Percentiles rank a stretch among this genome's conserved stretches.
phyloP scores from a whole-genome alignment of 2,888 invertebrate species.

The Acronicta aceris region DNA sequence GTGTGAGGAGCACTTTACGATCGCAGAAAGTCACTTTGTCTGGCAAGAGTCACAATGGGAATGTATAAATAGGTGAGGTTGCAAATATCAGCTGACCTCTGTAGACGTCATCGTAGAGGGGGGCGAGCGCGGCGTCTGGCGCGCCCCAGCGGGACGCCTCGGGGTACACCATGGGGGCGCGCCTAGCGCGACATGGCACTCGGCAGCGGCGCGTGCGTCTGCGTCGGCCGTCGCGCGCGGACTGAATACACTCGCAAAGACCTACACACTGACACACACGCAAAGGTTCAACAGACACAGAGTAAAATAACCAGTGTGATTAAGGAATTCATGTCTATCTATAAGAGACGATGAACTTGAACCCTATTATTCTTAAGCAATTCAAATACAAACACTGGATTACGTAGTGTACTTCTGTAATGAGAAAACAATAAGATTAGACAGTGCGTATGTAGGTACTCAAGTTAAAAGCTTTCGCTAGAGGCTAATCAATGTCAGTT shows the following conservation, averaged over 20 bases:
- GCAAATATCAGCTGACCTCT: slow-evolving; percentile 88
- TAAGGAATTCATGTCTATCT: slow-evolving; percentile 25
- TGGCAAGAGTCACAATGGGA: slow-evolving; percentile 39
- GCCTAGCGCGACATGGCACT: slow-evolving; percentile 78
- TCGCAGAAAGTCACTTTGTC: slow-evolving; percentile 63
- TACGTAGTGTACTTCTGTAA: background rate
- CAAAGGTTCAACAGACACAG: slow-evolving; percentile 29
- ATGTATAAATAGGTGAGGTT: slow-evolving; percentile 61
- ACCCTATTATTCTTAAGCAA: slow-evolving; percentile 6
- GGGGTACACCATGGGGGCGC: slow-evolving; percentile 90
- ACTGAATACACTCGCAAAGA: slow-evolving; percentile 67
- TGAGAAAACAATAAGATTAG: too few relatives aligned
- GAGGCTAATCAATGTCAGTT: too few relatives aligned
- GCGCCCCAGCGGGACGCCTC: slow-evolving; percentile 90
- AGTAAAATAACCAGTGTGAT: slow-evolving; percentile 47
- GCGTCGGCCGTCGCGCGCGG: slow-evolving; percentile 84
- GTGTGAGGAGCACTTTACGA: slow-evolving; percentile 49
- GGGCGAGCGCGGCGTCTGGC: slow-evolving; percentile 90
- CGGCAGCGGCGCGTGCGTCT: slow-evolving; percentile 79
- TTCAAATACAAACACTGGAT: background rate
- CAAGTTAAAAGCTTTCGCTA: too few relatives aligned
- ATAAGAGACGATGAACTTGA: slow-evolving; percentile 15
- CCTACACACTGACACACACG: slow-evolving; percentile 48
- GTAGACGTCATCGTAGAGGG: slow-evolving; percentile 91
- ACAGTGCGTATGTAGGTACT: too few relatives aligned